Base-by-base conservation (phyloP, 2,888 invertebrate species). In the Eristalis intricaria region DNA sequence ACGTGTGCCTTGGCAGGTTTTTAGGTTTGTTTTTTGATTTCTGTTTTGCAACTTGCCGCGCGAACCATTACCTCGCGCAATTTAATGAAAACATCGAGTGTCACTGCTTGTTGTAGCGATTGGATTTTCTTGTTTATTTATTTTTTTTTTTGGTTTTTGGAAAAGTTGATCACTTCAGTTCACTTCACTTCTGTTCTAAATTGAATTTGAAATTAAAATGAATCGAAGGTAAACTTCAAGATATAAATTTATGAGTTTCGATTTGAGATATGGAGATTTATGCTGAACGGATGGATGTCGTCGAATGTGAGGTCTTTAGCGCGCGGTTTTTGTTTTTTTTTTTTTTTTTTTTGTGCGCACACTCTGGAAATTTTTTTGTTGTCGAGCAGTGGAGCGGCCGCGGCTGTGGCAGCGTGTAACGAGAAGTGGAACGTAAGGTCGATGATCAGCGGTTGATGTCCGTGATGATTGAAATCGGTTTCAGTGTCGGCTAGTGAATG, bases 161-260 rank as follows among this genome's bases (percentile, higher is more conserved):
- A 60, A 60, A 60, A 29, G 60, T 60, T 60, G 60, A 15, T 60
- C 26, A 60, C 26, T 23, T 23, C 13, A 60, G 60, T 5, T 60
- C 26, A 60, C 26, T 23, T 23, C 13, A 60, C 26, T 60, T 60
- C 26, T 60, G 60, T 60, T 60, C 60, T 60, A 60, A 26, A 60
- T 60, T 50, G 50, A 32, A 60, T 60, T 60, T 60, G 23, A 26
- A 60, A 29, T 60, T 29, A 60, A 60, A 23, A 60, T 60, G 23
- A 60, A 60, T 60, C 15, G 60, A 60, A 60, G 60, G 60, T 26
- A 60, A 60, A 60, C 60, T 26, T 60, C 60, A 60, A 60, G n/a
- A 23, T 60, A 23, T 26, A 23, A 60, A 60, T 60, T 60, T 60
- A 60, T 60, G 60, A 23, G 60, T 60, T 60, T 60, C 26, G 26